Conservation (phyloP, 2,113 vertebrate genomes). For the Erythrocercus mccallii region DNA sequence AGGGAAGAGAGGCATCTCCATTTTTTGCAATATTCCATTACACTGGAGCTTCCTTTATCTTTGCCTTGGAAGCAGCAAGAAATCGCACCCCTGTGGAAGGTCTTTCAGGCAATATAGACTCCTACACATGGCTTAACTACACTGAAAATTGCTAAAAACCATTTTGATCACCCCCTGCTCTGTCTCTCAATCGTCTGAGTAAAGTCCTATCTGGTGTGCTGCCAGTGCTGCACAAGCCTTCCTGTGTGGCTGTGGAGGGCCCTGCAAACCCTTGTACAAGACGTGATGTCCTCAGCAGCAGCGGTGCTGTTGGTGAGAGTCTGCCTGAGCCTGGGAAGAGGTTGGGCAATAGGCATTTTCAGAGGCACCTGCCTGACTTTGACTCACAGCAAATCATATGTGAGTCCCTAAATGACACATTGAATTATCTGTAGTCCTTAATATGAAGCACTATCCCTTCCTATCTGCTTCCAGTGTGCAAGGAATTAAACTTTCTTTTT, state of each 20-base stretch:
- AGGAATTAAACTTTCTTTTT: background rate
- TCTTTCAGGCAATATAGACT: background rate
- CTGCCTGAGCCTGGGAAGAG: background rate
- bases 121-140: background rate
- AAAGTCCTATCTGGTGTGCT: background rate
- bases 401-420: background rate
- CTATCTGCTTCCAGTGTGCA: background rate
- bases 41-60: background rate
- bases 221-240: background rate
- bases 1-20: background rate
- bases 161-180: background rate
- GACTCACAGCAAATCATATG: background rate
- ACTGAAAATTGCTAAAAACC: background rate
- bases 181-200: background rate
- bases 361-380: background rate
- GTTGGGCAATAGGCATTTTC: background rate
- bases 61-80: background rate
- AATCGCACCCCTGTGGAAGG: background rate
- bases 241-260: background rate
- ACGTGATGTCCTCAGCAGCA: background rate
- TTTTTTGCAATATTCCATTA: background rate
- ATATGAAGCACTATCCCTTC: background rate
- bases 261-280: rapidly evolving
- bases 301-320: background rate
- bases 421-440: background rate